These are phyloP conservation scores for Oncorhynchus gorbuscha DNA, from an alignment of 2,113 vertebrate species.

Conservation along the genomic window DNA sequence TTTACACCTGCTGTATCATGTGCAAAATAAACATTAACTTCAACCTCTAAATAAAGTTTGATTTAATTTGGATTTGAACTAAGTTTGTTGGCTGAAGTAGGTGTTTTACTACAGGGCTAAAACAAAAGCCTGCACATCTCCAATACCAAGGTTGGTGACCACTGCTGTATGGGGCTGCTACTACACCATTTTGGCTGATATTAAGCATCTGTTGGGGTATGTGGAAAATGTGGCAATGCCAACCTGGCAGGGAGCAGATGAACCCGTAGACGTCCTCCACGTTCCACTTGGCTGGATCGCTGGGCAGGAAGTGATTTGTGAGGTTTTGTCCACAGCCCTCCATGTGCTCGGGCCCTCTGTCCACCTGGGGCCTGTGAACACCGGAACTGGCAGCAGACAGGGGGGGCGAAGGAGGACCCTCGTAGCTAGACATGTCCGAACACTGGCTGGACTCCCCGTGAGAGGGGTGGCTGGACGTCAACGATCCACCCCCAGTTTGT, in stretches of 20 bases:
- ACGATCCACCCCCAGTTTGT: slow-evolving; percentile 31
- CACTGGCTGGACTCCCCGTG: slow-evolving; percentile 88
- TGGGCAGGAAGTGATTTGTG: slow-evolving; percentile 81
- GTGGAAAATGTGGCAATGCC: slow-evolving; percentile 1
- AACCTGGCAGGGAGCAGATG: slow-evolving; percentile 91
- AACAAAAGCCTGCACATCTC: too few species aligned
- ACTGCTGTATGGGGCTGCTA: too few species aligned
- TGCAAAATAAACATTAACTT: too few species aligned
- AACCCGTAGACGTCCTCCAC: slow-evolving; percentile 92
- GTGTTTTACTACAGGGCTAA: too few species aligned
- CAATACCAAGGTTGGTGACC: too few species aligned
- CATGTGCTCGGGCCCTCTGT: slow-evolving; percentile 67
- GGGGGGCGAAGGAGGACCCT: slow-evolving; percentile 76
- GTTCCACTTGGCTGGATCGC: slow-evolving; percentile 88
- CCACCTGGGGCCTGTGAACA: slow-evolving; percentile 64
- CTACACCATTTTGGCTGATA: too few species aligned
- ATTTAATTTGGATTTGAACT: too few species aligned
- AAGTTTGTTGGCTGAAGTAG: too few species aligned
- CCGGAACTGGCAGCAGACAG: slow-evolving; percentile 79
- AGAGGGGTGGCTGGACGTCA: slow-evolving; percentile 39
- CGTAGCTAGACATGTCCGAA: slow-evolving; percentile 86
- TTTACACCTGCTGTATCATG: too few species aligned
- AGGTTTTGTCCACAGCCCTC: slow-evolving; percentile 73
- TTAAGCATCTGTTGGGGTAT: not conserved
- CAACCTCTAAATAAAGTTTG: too few species aligned